Conservation (phyloP, 2,797 vertebrate species). For the Arremon brunneinucha region DNA sequence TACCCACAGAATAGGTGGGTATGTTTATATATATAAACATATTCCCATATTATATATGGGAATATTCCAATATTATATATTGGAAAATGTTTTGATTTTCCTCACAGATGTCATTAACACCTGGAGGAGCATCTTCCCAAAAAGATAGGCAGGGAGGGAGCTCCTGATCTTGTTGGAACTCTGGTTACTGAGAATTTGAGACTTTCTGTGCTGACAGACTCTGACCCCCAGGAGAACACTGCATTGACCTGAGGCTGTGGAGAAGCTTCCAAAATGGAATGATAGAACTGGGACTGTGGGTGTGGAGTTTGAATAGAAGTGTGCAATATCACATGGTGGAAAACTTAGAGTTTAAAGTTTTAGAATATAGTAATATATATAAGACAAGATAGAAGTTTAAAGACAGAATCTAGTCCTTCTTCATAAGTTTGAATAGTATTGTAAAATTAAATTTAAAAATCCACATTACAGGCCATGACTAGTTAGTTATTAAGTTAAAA, state of each 20-base stretch:
- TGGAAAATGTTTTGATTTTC: not conserved
- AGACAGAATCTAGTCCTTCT: not conserved
- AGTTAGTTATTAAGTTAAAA: not conserved
- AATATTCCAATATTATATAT: not conserved
- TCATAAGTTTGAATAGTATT: not conserved
- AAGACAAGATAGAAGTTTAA: not conserved
- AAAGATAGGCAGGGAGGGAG: not conserved
- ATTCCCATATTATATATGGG: not conserved
- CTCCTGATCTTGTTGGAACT: not conserved
- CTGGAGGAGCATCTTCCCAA: not conserved
- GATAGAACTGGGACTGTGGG: not conserved
- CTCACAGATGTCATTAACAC: not conserved
- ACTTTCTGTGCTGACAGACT: not conserved
- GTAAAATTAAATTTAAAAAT: no score
- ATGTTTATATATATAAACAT: not conserved
- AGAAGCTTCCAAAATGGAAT: not conserved
- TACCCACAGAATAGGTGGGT: not conserved
- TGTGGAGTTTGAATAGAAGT: not conserved
- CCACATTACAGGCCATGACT: not conserved
- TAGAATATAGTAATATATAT: not conserved
- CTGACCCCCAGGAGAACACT: not conserved
- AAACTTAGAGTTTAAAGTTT: not conserved
- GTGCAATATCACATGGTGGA: not conserved
- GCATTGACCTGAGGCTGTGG: not conserved
- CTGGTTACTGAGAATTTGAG: not conserved